These are phyloP conservation scores for Patella caerulea DNA, from an alignment of 2,888 invertebrate species.

Conservation along the genomic window DNA sequence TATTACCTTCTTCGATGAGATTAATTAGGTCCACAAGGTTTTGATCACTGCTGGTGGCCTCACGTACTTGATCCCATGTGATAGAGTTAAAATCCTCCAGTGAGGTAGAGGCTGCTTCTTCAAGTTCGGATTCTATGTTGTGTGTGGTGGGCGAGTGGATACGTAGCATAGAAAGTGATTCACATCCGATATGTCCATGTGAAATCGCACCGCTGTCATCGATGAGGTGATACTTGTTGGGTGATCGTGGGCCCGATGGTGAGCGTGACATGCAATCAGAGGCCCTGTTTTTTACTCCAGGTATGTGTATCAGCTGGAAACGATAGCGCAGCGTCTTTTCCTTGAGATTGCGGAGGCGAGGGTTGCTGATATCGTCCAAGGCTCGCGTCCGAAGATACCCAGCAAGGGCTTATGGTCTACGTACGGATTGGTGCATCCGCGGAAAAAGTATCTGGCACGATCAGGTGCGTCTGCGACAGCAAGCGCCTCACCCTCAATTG, in stretches of 20 bases:
- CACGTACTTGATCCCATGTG: constrained; percentile 33
- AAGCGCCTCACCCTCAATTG: constrained; percentile 12
- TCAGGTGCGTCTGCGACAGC: constrained; percentile 38
- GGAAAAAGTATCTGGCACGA: constrained; percentile 27
- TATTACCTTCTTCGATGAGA: constrained; percentile 25
- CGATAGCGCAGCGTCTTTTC: constrained; percentile 44
- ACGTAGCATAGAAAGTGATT: neutral
- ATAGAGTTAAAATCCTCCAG: constrained; percentile 24
- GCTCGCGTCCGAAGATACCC: constrained; percentile 32
- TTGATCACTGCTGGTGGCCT: constrained; percentile 29
- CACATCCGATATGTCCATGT: neutral
- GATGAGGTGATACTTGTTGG: neutral
- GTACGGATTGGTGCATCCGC: constrained; percentile 32
- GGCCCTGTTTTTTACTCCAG: too few species aligned
- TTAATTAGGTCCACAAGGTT: constrained; percentile 18
- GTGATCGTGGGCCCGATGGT: constrained; percentile 18
- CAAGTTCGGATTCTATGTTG: neutral
- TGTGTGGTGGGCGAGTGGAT: neutral
- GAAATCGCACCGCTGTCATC: neutral
- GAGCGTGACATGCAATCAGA: constrained; percentile 30
- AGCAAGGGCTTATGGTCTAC: constrained; percentile 41
- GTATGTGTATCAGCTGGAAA: constrained; percentile 23
- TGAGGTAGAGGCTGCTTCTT: neutral
- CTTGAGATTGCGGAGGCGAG: constrained; percentile 45
- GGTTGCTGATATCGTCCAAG: constrained; percentile 32